A percentile compares a stretch with the other conserved stretches of the same genome.
These are phyloP conservation scores for Beaufortia kweichowensis DNA, from an alignment of 2,113 vertebrate species.

Conservation along the genomic window DNA sequence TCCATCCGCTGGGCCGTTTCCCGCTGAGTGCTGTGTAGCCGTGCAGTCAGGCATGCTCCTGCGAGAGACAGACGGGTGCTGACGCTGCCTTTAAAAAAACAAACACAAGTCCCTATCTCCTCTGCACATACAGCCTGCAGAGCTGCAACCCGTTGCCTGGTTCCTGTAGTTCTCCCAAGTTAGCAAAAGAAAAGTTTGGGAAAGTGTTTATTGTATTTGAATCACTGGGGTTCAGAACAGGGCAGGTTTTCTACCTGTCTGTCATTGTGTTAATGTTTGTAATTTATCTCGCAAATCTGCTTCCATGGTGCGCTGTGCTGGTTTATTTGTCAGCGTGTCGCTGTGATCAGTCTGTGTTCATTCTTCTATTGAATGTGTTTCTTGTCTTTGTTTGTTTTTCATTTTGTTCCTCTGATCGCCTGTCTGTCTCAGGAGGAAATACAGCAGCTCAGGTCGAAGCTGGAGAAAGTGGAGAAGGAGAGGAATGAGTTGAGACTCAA, in stretches of 20 bases:
- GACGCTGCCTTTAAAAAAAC: constrained; percentile 41
- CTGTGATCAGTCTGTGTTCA: not conserved
- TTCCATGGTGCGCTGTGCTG: not conserved
- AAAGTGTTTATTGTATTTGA: not conserved
- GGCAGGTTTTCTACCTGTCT: not conserved
- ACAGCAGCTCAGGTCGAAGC: constrained; percentile 85
- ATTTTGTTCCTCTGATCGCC: not conserved
- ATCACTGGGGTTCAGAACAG: not conserved
- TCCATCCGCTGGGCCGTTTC: constrained; percentile 13
- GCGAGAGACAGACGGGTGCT: constrained; percentile 25
- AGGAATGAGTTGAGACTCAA: constrained; percentile 90
- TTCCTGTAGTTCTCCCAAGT: not conserved
- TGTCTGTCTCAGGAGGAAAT: constrained; percentile 86
- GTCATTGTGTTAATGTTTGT: constrained; percentile 5
- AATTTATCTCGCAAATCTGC: constrained; percentile 8
- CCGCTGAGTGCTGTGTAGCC: constrained; percentile 36
- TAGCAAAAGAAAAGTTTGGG: constrained; percentile 10
- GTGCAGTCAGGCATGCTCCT: constrained; percentile 36
- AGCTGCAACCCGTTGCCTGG: constrained; percentile 24
- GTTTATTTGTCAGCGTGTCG: not conserved
- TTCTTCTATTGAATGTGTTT: constrained; percentile 10
- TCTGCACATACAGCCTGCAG: constrained; percentile 26
- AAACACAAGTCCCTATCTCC: constrained; percentile 26
- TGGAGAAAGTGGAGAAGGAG: constrained; percentile 95
- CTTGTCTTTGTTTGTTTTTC: not conserved